Evolutionary conservation across 1,140 invertebrate species (phyloP), one percentile per base, ranked within the genome.

Genomic region (Tigriopus japonicus): DNA sequence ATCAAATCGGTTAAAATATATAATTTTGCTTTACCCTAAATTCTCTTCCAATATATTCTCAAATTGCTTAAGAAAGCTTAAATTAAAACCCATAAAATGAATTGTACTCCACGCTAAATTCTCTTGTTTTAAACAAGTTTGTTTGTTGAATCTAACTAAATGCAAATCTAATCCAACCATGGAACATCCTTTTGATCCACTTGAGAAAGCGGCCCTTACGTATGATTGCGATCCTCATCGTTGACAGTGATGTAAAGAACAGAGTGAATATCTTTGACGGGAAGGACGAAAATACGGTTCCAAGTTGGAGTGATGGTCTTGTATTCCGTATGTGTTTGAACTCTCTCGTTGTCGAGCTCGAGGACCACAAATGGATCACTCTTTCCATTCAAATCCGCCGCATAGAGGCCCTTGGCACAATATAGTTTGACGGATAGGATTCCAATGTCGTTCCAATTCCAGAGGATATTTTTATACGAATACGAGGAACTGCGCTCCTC

Each of bases 271-370:
- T 98, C 96, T 69, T 53, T 28, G 23, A 80, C 85, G 83, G 74
- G 93, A 88, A 99, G 96, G 42, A 87, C 93, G 70, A 98, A 98
- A 65, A 96, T 88, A 75, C 98, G 97, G 72, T 96, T 91, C 95
- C 95, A 99, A 62, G 84, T 87, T 0, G 95, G 95, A 53, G 83
- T 80, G 2, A 98, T 74, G 0, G 94, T 98, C 71, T 98, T 97
- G 71, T 98, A 98, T 71, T 97, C 92, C 0, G 95, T 98, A 71
- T 98, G 92, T 0, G 95, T 98, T 73, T 97, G 92, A 42, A 98
- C 74, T 53, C 93, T 78, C 0, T 89, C 80, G 73, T 98, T 98
- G 2, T 89, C 86, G 53, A 98, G 72, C 72, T 98, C 93, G 1
- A 99, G 68, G 0, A 98, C 93, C 74, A 90, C 96, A 71, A 98